These are phyloP conservation scores for Crocuta crocuta DNA, from an alignment of 2,113 vertebrate genomes.

Conservation along the genomic window DNA sequence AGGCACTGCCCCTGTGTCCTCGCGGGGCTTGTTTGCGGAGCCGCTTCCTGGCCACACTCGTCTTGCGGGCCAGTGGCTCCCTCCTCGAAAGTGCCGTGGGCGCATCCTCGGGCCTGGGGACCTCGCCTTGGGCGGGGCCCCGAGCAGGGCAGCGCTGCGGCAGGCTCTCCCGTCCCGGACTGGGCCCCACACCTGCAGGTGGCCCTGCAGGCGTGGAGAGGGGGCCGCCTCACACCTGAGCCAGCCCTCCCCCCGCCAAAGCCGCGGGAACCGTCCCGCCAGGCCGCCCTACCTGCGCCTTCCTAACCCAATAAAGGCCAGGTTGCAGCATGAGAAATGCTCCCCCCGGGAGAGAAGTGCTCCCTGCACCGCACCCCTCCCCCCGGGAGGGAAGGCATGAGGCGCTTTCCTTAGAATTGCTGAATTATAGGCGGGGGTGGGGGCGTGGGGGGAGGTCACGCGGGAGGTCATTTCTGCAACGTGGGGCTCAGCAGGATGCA, in stretches of 20 bases:
- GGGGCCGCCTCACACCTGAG: not conserved
- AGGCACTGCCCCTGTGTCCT: not conserved
- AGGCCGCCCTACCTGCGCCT: accelerated
- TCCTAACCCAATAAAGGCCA: not conserved
- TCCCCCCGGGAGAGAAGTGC: no score
- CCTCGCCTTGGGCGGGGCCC: not conserved
- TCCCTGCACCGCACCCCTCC: accelerated
- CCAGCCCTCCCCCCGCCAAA: not conserved
- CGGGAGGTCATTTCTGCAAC: accelerated
- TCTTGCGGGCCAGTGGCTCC: not conserved
- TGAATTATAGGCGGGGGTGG: not conserved
- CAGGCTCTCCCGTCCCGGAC: no score
- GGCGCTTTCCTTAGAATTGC: not conserved
- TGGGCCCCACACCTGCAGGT: not conserved
- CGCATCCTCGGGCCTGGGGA: accelerated
- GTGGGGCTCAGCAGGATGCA: not conserved
- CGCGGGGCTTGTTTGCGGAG: no score
- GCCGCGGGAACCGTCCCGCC: no score
- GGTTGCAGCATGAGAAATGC: no score
- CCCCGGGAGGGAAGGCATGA: no score
- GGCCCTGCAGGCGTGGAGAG: no score
- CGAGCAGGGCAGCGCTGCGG: no score
- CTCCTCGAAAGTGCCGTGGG: not conserved
- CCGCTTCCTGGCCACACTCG: not conserved
- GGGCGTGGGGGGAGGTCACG: not conserved